Conservation (phyloP, 2,113 vertebrate genomes). For the Phalacrocorax carbo region DNA sequence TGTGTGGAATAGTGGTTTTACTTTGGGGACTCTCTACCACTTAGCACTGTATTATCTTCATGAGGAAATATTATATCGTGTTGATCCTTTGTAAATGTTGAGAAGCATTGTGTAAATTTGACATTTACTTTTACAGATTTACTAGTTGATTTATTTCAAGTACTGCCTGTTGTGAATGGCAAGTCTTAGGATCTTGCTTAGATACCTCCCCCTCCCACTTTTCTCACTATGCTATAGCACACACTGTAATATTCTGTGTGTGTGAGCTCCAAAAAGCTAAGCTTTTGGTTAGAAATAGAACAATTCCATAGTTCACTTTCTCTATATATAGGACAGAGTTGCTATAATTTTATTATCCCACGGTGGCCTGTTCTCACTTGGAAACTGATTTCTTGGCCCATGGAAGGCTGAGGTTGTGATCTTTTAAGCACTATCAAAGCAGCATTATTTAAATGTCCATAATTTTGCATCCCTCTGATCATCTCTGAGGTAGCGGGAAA, state of each 20-base stretch:
- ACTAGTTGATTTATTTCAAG: neutral
- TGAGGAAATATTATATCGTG: neutral
- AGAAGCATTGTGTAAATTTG: neutral
- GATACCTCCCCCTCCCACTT: neutral
- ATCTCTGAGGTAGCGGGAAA: neutral
- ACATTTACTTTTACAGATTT: neutral
- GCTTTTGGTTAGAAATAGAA: neutral
- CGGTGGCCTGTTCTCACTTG: neutral
- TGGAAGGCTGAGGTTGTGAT: neutral
- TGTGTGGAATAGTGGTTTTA: neutral
- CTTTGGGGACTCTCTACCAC: neutral
- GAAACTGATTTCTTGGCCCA: neutral
- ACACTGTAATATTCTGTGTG: neutral
- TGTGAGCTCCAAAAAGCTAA: neutral
- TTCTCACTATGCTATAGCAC: neutral
- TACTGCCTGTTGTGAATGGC: neutral
- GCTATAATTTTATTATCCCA: neutral
- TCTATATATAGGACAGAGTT: neutral
- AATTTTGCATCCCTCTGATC: neutral
- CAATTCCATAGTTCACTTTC: neutral
- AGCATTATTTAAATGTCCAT: neutral
- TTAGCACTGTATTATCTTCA: neutral
- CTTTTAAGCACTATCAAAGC: neutral
- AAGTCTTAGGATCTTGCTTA: neutral
- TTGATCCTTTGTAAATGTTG: neutral